A percentile compares a stretch with the other conserved stretches of the same genome.
phyloP scores from a whole-genome alignment of 2,113 vertebrate genomes.

The Tragelaphus imberbis region DNA sequence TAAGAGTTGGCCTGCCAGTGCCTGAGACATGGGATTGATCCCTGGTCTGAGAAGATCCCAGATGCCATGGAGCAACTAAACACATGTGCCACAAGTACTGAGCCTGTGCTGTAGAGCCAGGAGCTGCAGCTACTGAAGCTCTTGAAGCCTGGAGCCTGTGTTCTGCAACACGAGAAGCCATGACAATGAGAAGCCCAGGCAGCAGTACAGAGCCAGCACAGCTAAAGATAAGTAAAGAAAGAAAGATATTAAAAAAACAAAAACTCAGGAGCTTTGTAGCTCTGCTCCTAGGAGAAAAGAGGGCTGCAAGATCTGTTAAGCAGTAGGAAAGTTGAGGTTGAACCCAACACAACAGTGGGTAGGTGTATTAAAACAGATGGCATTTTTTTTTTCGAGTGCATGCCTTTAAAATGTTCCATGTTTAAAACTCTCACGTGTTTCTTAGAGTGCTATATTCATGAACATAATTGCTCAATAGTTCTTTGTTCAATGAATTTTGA shows the following conservation, averaged over 20 bases:
- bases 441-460: conserved; percentile 71
- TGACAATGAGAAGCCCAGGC: accelerated
- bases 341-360: not conserved
- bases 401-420: not conserved
- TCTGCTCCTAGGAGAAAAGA: conserved; percentile 2
- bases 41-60: not conserved
- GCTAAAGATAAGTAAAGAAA: not conserved
- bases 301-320: not conserved
- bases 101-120: not conserved
- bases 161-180: not conserved
- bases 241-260: not conserved
- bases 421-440: conserved; percentile 54
- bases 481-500: conserved; percentile 77
- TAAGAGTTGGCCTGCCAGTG: not conserved
- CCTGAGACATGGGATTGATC: not conserved
- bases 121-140: not conserved
- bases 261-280: not conserved
- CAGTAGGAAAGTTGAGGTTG: not conserved
- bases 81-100: not conserved
- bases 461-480: conserved; percentile 73
- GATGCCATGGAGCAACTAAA: not conserved
- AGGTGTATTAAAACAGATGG: conserved; percentile 39
- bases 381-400: conserved; percentile 37
- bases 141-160: accelerated
- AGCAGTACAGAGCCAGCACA: not conserved